phyloP scores from a whole-genome alignment of 2,797 vertebrate species.

The Cossypha caffra region DNA sequence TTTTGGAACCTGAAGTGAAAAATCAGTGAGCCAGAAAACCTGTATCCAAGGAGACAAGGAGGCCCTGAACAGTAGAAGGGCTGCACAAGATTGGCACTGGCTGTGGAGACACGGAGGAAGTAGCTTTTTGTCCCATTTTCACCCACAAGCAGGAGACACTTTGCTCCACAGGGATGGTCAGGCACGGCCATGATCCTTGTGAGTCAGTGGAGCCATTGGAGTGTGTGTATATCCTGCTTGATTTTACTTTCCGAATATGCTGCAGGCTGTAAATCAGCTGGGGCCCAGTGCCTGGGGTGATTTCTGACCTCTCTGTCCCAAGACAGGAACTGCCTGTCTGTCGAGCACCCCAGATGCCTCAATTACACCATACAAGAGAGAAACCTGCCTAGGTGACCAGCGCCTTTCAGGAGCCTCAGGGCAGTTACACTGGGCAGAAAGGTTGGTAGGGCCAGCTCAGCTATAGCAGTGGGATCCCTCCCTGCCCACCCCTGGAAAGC shows the following conservation, averaged over 20 bases:
- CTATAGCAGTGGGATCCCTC: background rate
- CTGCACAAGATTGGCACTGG: background rate
- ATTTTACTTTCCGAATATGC: background rate
- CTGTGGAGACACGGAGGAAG: background rate
- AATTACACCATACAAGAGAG: accelerated
- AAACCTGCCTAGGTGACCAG: background rate
- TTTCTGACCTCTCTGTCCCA: background rate
- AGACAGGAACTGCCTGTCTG: background rate
- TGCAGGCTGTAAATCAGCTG: background rate
- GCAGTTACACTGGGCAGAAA: background rate
- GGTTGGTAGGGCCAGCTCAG: background rate
- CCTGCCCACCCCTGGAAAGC: background rate
- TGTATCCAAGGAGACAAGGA: background rate
- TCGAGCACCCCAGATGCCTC: background rate
- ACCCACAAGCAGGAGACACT: background rate
- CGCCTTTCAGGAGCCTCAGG: accelerated
- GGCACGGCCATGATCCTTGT: accelerated
- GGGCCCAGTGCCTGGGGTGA: background rate
- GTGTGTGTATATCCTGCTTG: background rate
- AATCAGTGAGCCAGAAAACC: background rate
- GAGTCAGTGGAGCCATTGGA: background rate
- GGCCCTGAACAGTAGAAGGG: background rate
- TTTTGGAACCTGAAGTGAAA: background rate
- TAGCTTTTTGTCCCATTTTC: background rate
- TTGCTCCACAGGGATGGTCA: background rate